These are phyloP conservation scores for Gymnoscopelus braueri DNA, from an alignment of 2,797 vertebrate species.

Conservation along the genomic window DNA sequence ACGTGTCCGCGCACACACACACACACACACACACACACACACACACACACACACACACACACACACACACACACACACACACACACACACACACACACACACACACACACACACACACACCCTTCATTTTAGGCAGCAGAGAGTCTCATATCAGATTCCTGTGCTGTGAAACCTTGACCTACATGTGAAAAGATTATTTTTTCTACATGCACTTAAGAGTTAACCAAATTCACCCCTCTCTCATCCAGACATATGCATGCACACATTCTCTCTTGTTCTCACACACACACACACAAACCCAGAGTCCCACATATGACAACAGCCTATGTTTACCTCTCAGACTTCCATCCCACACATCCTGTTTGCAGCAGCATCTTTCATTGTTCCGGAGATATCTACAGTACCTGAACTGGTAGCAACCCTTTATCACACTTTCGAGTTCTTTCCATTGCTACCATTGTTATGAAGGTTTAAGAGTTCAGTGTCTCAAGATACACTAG, in stretches of 20 bases:
- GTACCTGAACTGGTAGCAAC: slow-evolving; percentile 63
- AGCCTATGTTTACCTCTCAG: slow-evolving; percentile 66
- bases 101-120: slow-evolving; percentile 44
- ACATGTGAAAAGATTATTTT: slow-evolving; percentile 57
- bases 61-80: slow-evolving; percentile 7
- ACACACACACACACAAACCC: slow-evolving; percentile 30
- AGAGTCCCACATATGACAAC: slow-evolving; percentile 76
- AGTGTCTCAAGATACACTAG: slow-evolving; percentile 28
- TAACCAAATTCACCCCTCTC: slow-evolving; percentile 48
- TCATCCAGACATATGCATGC: not conserved
- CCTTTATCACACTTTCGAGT: slow-evolving; percentile 46
- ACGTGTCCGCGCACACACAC: slow-evolving; percentile 7
- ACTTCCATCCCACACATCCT: slow-evolving; percentile 69
- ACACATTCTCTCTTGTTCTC: not conserved
- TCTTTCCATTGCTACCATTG: slow-evolving; percentile 46
- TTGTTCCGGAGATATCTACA: slow-evolving; percentile 43
- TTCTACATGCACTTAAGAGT: slow-evolving; percentile 31
- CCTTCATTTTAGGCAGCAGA: slow-evolving; percentile 48
- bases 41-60: slow-evolving; percentile 12
- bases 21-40: slow-evolving; percentile 32
- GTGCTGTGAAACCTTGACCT: slow-evolving; percentile 67
- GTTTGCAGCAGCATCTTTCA: slow-evolving; percentile 66
- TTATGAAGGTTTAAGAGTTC: slow-evolving; percentile 24
- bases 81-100: slow-evolving; percentile 41
- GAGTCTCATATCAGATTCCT: slow-evolving; percentile 72